These are phyloP conservation scores for Epicampocera succincta DNA, from an alignment of 2,888 invertebrate species.

Conservation along the genomic window DNA sequence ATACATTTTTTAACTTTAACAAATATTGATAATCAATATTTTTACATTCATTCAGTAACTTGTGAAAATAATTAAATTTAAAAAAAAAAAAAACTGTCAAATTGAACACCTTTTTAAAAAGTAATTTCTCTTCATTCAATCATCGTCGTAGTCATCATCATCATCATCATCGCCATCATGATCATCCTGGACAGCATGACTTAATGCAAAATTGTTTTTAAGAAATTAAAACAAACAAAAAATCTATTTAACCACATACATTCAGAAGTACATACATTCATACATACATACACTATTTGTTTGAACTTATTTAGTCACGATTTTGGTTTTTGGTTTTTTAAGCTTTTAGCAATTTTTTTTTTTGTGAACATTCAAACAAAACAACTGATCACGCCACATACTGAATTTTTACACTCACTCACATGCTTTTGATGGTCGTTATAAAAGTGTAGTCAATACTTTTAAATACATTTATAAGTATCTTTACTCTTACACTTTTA, in stretches of 20 bases:
- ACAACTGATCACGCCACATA: slow-evolving; percentile 60
- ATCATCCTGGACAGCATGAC: slow-evolving; percentile 12
- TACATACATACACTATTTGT: slow-evolving; percentile 11
- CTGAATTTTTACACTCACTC: slow-evolving; percentile 17
- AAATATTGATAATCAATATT: slow-evolving; percentile 41
- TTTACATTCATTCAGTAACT: slow-evolving; percentile 8
- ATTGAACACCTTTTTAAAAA: slow-evolving; percentile 49
- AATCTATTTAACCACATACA: slow-evolving; percentile 27
- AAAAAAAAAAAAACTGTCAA: slow-evolving; percentile 31
- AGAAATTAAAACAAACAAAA: slow-evolving; percentile 27
- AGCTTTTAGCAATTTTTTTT: slow-evolving; percentile 32
- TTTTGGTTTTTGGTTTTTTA: slow-evolving; percentile 30
- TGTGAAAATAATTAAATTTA: slow-evolving; percentile 41
- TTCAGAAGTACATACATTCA: too few relatives aligned
- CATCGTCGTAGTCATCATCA: too few relatives aligned
- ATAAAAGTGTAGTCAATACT: slow-evolving; percentile 31
- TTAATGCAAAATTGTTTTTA: slow-evolving; percentile 42
- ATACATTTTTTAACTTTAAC: not conserved
- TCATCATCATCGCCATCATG: too few relatives aligned
- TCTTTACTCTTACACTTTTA: slow-evolving; percentile 37
- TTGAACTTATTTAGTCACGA: slow-evolving; percentile 64
- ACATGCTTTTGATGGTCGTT: slow-evolving; percentile 27
- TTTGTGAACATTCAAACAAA: slow-evolving; percentile 8
- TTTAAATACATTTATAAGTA: slow-evolving; percentile 18
- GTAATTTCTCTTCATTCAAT: slow-evolving; percentile 49